Percentiles rank a stretch among this genome's conserved stretches.
Evolutionary conservation across 2,797 vertebrate species (phyloP).

Genomic region (Lagocephalus sceleratus): DNA sequence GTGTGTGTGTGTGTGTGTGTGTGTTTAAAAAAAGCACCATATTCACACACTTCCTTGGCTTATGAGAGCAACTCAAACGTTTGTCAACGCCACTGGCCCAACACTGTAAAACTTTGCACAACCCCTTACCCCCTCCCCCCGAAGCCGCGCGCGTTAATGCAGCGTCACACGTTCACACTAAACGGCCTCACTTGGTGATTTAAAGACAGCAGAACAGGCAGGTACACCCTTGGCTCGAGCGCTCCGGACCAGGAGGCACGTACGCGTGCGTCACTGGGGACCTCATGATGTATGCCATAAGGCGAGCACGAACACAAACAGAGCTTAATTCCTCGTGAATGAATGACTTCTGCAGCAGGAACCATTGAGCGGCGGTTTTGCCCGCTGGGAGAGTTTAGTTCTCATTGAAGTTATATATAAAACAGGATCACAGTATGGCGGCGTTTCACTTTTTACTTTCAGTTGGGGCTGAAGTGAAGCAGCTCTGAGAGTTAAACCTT

Average conservation of each 20-base stretch:
- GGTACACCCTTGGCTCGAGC: background rate
- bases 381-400: conserved; percentile 1
- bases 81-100: conserved; percentile 16
- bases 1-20: conserved; percentile 28
- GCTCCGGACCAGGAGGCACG: background rate
- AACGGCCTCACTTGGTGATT: conserved; percentile 1
- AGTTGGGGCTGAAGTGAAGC: conserved; percentile 5
- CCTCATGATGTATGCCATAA: conserved; percentile 13
- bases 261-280: conserved; percentile 1
- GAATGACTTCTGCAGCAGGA: conserved; percentile 7
- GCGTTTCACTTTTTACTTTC: no score
- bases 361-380: background rate
- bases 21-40: no score
- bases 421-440: no score
- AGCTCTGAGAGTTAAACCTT: no score
- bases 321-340: conserved; percentile 9
- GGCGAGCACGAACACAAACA: conserved; percentile 12
- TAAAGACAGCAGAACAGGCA: background rate
- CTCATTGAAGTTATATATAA: no score
- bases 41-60: no score
- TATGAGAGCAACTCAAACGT: background rate
- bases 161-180: conserved; percentile 1
- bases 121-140: no score
- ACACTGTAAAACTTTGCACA: conserved; percentile 1
- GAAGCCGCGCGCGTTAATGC: background rate